Evolutionary conservation across 2,888 invertebrate genomes (phyloP), one percentile per base, ranked within the genome.

Genomic region (Subacronicta megacephala): DNA sequence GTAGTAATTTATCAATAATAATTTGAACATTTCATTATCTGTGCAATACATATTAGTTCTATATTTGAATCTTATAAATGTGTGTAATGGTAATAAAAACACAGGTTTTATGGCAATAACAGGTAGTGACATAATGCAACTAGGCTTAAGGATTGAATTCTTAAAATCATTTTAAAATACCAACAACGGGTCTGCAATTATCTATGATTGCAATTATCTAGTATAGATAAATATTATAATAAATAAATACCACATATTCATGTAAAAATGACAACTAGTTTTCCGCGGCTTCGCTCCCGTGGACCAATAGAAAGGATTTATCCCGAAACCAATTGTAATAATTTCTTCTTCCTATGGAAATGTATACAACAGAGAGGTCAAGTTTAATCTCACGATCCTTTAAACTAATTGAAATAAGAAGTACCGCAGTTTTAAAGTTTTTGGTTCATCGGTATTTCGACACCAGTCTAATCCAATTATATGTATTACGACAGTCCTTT

Each of bases 131-230:
- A 16, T 23, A 26, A 29, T 46, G 17, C n/a, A 26, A 46, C n/a
- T 17, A 16, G 13, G 1, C 10, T 20, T 6, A 35, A 40, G 13
- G 10, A 40, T 13, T 37, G 29, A 36, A 62, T 62, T 55, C 68
- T 55, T 65, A 62, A 68, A 55, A 65, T 35, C 17, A 51, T 55
- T 65, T 62, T 13, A 62, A 62, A 55, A 65, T 55, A 44, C 40
- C 44, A n/a, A 40, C 43, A 44, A n/a, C 13, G n/a, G 18, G 12
- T n/a, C 4, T 3, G 54, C 17, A 51, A 62, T 68, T 65, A 65
- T 51, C 36, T 52, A n/a, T 15, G 62, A 31, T 18, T 12, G 20
- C 10, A 52, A 20, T 51, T 62, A 62, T 55, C 35, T 16, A 62
- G 40, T 37, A 40, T 38, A 68, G 38, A 54, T 68, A 51, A 31